Base-by-base conservation (phyloP, 2,113 vertebrate species). In the Fregata magnificens region DNA sequence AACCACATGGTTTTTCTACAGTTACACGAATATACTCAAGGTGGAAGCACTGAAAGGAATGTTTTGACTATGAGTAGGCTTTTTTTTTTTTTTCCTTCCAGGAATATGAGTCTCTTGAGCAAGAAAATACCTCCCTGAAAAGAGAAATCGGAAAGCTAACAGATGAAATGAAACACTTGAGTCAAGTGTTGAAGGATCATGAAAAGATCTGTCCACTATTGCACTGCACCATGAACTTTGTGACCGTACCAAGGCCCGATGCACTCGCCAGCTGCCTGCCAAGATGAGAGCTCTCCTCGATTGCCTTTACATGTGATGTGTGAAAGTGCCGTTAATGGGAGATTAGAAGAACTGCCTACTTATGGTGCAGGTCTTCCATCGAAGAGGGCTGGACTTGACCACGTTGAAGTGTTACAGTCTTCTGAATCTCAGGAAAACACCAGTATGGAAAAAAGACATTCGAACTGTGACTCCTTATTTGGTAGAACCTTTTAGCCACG, bases 31-130 rank as follows among this genome's bases (percentile, higher is more conserved):
- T 45, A 42, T 15, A 58, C 32, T 66, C 32, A 42, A 76, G 81
- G 74, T 96, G 77, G 92, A 85, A 96, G 83, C 79, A 71, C 58
- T 65, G 73, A 95, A 92, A 92, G 61, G 61, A 94, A 66, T 63
- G 78, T 86, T 96, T 89, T 96, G 86, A 66, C 78, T 96, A 67
- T 73, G 22, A 59, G 29, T 40, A 83, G 71, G 38, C 12, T 17
- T 45, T 50, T 31, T 84, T 86, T 86, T 42, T 44, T 36, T 19
- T 53, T 29, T 53, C 85, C 42, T 86, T 95, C 49, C 98, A 99
- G 99, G 98, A 99, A 55, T 99, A 99, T 31, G 99, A 99, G 94
- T 97, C 98, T 94, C 95, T 99, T 95, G 99, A 99, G 96, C 99
- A 99, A 94, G 99, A 98, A 96, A 99, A 99, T 97, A 97, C 97